Conservation (phyloP, 2,113 vertebrate species). For the Parotia lawesii region DNA sequence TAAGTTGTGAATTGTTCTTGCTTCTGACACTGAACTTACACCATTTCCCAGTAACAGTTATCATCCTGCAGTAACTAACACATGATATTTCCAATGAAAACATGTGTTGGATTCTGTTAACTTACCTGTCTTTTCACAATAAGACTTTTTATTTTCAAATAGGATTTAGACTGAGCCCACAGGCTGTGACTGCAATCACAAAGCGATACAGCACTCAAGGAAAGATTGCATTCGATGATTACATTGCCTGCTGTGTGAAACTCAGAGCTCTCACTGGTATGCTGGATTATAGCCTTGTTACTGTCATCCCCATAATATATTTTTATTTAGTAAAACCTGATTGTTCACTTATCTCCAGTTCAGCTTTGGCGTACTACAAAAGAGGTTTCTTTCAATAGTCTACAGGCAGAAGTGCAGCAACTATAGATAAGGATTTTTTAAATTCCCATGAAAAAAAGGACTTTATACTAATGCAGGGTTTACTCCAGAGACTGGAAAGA, state of each 20-base stretch:
- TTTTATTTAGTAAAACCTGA: background rate
- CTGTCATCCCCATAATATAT: background rate
- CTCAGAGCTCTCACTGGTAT: slow-evolving; percentile 88
- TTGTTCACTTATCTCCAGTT: background rate
- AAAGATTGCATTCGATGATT: slow-evolving; percentile 90
- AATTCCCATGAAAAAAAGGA: background rate
- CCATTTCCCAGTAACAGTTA: background rate
- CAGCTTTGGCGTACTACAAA: background rate
- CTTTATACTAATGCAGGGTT: background rate
- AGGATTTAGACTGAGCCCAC: slow-evolving; percentile 86
- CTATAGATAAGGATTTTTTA: background rate
- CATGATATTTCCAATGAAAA: background rate
- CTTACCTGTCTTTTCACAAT: background rate
- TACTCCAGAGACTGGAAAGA: background rate
- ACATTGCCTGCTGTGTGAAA: slow-evolving; percentile 87
- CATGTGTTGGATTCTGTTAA: background rate
- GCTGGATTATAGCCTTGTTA: background rate
- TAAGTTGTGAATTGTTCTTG: slow-evolving; percentile 40
- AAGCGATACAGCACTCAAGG: slow-evolving; percentile 82
- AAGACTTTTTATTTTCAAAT: background rate
- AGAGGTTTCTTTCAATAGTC: background rate
- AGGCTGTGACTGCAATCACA: slow-evolving; percentile 82
- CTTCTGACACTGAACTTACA: background rate
- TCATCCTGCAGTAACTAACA: background rate
- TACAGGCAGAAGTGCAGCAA: background rate